Evolutionary conservation across 2,888 invertebrate species (phyloP).

Genomic region (Lithophane semibrunnea): DNA sequence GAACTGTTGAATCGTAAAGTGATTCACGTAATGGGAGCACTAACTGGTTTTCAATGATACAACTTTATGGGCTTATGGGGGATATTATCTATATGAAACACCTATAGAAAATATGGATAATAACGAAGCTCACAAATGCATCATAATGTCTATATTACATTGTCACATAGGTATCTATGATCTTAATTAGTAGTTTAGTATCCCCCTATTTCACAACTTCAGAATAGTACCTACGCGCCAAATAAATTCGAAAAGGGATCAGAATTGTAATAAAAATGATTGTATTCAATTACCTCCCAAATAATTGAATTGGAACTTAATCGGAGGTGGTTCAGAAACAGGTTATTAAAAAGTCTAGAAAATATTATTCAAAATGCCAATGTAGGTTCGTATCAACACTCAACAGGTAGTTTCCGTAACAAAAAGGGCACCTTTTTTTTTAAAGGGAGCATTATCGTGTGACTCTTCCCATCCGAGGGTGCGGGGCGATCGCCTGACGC

Average conservation of each 20-base stretch:
- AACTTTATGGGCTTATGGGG: not conserved
- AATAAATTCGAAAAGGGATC: not conserved
- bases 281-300: not conserved
- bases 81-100: not conserved
- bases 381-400: slow-evolving; percentile 14
- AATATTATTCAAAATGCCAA: not conserved
- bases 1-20: no score
- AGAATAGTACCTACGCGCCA: not conserved
- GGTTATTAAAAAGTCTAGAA: not conserved
- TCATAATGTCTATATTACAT: not conserved
- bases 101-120: no score
- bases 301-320: not conserved
- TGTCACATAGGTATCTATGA: not conserved
- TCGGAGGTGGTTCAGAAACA: not conserved
- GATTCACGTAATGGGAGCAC: not conserved
- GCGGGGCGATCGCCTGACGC: not conserved
- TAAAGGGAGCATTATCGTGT: not conserved
- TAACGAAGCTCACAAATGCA: not conserved
- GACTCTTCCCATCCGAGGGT: slow-evolving; percentile 5
- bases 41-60: not conserved
- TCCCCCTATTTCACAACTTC: not conserved
- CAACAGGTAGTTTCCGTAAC: slow-evolving; percentile 6
- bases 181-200: not conserved
- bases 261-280: no score
- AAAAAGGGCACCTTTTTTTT: not conserved